Evolutionary conservation across 2,797 vertebrate genomes (phyloP).

Genomic region (Clarias fuscus): DNA sequence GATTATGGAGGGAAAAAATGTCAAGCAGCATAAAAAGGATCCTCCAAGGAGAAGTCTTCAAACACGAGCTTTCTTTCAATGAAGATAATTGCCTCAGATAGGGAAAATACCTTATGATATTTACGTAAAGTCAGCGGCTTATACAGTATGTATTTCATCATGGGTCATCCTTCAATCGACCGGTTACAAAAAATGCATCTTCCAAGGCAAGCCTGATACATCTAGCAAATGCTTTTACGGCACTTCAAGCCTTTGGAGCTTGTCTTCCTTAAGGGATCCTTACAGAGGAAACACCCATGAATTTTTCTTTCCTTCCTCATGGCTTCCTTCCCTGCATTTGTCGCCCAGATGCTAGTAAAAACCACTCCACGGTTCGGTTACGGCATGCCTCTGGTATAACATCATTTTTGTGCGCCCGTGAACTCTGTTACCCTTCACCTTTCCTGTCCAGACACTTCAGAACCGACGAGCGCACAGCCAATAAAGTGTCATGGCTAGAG

Average conservation of each 20-base stretch:
- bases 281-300: conserved; percentile 41
- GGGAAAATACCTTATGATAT: not conserved
- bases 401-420: conserved; percentile 30
- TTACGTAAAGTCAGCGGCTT: not conserved
- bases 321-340: conserved; percentile 38
- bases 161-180: not conserved
- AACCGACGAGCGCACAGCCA: conserved; percentile 14
- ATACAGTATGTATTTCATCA: not conserved
- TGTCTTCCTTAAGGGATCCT: conserved; percentile 4
- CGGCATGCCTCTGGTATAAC: conserved; percentile 31
- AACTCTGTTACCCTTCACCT: conserved; percentile 29
- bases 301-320: conserved; percentile 43
- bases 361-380: not conserved
- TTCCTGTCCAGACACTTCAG: conserved; percentile 36
- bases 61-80: not conserved
- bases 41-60: not conserved
- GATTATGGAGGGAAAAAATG: not conserved
- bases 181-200: no score
- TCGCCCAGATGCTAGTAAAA: conserved; percentile 46
- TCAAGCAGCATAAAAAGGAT: not conserved
- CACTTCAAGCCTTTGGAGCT: not conserved
- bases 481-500: conserved; percentile 26
- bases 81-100: not conserved
- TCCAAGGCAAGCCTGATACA: not conserved
- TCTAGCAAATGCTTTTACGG: not conserved